These are phyloP conservation scores for Canis aureus DNA, from an alignment of 2,113 vertebrate genomes.

Conservation along the genomic window DNA sequence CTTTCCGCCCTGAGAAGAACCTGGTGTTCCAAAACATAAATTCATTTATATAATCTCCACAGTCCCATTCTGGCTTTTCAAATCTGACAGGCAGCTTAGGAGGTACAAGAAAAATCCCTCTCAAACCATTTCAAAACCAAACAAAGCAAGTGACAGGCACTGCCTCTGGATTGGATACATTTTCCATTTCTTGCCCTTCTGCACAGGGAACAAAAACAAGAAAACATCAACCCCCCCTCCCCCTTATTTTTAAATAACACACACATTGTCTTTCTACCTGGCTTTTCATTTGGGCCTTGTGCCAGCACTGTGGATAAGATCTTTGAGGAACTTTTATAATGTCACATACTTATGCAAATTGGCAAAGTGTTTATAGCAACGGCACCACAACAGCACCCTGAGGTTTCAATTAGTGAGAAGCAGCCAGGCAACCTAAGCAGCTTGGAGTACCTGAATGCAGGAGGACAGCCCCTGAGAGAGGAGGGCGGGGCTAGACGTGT, in stretches of 20 bases:
- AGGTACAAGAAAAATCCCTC: constrained; percentile 67
- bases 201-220: constrained; percentile 62
- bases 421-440: constrained; percentile 27
- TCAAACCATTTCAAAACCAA: constrained; percentile 70
- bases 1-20: neutral
- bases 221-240: neutral
- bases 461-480: neutral
- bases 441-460: neutral
- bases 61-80: neutral
- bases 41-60: constrained; percentile 50
- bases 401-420: constrained; percentile 83
- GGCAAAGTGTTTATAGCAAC: constrained; percentile 98
- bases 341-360: constrained; percentile 95
- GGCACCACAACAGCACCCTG: constrained; percentile 92
- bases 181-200: constrained; percentile 71
- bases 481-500: neutral
- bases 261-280: constrained; percentile 84
- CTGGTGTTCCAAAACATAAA: constrained; percentile 29
- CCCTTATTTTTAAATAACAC: constrained; percentile 57
- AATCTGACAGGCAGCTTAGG: constrained; percentile 63
- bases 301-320: constrained; percentile 95
- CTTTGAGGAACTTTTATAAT: constrained; percentile 95
- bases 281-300: constrained; percentile 82
- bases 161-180: neutral
- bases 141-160: constrained; percentile 34